Evolutionary conservation across 2,113 vertebrate species (phyloP).

Genomic region (Myiopsitta monachus): DNA sequence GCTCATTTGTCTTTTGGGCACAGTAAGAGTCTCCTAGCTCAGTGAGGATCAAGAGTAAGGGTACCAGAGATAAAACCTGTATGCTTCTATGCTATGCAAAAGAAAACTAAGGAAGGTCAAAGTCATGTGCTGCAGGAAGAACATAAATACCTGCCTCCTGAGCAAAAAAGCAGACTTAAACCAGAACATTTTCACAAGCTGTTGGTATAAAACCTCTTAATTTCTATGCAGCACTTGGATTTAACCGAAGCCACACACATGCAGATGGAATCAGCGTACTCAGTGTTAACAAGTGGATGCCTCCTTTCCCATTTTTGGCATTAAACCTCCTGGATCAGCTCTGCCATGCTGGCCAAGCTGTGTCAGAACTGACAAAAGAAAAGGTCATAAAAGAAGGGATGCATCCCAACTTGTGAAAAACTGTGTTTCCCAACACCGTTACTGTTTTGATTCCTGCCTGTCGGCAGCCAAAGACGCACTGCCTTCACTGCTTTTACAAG

Average conservation of each 20-base stretch:
- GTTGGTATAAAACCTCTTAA: not conserved
- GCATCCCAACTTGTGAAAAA: not conserved
- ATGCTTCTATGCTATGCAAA: not conserved
- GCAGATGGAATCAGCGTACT: not conserved
- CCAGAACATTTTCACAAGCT: not conserved
- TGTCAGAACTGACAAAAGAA: not conserved
- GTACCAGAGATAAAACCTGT: not conserved
- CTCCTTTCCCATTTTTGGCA: not conserved
- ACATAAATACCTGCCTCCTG: not conserved
- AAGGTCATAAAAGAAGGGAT: not conserved
- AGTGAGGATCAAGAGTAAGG: not conserved
- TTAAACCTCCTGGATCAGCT: not conserved
- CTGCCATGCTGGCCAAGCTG: not conserved
- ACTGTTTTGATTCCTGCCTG: not conserved
- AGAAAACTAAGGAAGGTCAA: not conserved
- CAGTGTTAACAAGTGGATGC: not conserved
- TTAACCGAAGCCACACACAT: not conserved
- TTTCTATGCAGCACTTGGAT: not conserved
- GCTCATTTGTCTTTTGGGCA: slow-evolving; percentile 19
- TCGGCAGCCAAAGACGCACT: not conserved
- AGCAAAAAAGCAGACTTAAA: not conserved
- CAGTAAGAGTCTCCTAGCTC: not conserved
- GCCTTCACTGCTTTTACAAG: not conserved
- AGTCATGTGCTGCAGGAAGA: not conserved
- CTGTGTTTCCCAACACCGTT: not conserved